A percentile compares a stretch with the other conserved stretches of the same genome.
Evolutionary conservation across 2,888 invertebrate species (phyloP).

Genomic region (Brachynemurus nebulosus): DNA sequence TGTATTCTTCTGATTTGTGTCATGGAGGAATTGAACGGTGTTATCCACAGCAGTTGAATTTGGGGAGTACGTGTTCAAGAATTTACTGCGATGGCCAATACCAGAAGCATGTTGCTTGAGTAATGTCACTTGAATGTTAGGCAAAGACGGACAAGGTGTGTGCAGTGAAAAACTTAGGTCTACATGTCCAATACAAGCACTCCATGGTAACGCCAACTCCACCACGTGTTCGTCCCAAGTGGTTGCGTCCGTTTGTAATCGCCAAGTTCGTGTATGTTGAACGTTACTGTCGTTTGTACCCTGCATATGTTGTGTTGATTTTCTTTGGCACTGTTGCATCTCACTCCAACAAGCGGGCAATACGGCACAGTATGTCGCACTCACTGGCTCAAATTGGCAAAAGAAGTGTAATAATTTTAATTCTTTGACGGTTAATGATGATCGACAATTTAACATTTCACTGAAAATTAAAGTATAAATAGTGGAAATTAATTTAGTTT

Average conservation of each 20-base stretch:
- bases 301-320: constrained; percentile 70
- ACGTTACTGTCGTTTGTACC: constrained; percentile 39
- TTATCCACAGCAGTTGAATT: constrained; percentile 33
- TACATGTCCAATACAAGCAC: constrained; percentile 71
- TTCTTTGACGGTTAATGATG: constrained; percentile 26
- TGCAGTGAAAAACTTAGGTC: constrained; percentile 78
- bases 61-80: constrained; percentile 9
- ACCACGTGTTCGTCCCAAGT: constrained; percentile 91
- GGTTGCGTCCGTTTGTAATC: constrained; percentile 70
- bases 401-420: constrained; percentile 52
- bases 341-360: constrained; percentile 91
- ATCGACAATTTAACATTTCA: constrained; percentile 25
- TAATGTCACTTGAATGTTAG: constrained; percentile 64
- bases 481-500: too few species aligned
- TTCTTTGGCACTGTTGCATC: constrained; percentile 75
- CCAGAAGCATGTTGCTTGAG: constrained; percentile 54
- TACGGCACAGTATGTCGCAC: constrained; percentile 65
- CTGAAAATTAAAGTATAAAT: too few species aligned
- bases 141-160: constrained; percentile 57
- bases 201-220: constrained; percentile 71
- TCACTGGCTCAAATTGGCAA: constrained; percentile 59
- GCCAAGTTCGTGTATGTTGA: constrained; percentile 74
- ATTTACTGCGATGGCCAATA: constrained; percentile 42
- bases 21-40: constrained; percentile 32
- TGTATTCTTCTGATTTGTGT: constrained; percentile 23